A percentile compares a stretch with the other conserved stretches of the same genome.
Conservation (phyloP, 2,888 invertebrate genomes). For the Gymnoscelis rufifasciata region DNA sequence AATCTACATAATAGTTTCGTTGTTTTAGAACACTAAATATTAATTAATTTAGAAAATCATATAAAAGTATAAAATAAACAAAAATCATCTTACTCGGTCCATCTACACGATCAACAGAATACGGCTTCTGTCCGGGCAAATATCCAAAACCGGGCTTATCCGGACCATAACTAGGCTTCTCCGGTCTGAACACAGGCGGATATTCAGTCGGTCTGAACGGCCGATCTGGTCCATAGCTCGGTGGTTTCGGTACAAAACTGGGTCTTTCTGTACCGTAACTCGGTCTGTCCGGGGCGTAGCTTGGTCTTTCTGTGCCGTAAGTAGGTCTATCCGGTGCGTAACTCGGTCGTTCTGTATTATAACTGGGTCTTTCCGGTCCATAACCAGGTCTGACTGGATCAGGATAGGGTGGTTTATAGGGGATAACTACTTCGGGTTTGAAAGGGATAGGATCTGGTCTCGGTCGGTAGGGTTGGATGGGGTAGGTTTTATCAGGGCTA, state of each 20-base stretch:
- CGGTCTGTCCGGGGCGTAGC: constrained; percentile 29
- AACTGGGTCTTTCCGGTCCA: constrained; percentile 13
- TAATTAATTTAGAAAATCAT: no score
- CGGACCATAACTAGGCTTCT: constrained; percentile 9
- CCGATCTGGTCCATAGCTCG: constrained; percentile 20
- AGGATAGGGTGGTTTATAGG: no score
- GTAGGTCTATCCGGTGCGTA: constrained; percentile 17
- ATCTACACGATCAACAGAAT: constrained; percentile 45
- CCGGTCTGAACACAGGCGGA: constrained; percentile 24
- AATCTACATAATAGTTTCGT: no score
- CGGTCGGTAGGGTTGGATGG: constrained; percentile 22
- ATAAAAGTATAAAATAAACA: no score
- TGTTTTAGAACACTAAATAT: no score
- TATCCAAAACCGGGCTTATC: constrained; percentile 15
- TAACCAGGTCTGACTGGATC: constrained; percentile 19
- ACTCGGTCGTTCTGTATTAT: constrained; percentile 10
- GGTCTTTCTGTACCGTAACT: constrained; percentile 28
- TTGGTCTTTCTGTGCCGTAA: constrained; percentile 21
- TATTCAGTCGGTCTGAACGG: constrained; percentile 21
- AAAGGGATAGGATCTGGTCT: constrained; percentile 26
- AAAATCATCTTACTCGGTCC: constrained; percentile 43
- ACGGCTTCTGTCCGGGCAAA: constrained; percentile 33
- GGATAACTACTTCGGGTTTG: constrained; percentile 18
- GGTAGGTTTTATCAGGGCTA: constrained; percentile 18
- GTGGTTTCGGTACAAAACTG: constrained; percentile 2